A percentile compares a stretch with the other conserved stretches of the same genome.
phyloP scores from a whole-genome alignment of 1,140 invertebrate species.

The Holotrichia oblita region DNA sequence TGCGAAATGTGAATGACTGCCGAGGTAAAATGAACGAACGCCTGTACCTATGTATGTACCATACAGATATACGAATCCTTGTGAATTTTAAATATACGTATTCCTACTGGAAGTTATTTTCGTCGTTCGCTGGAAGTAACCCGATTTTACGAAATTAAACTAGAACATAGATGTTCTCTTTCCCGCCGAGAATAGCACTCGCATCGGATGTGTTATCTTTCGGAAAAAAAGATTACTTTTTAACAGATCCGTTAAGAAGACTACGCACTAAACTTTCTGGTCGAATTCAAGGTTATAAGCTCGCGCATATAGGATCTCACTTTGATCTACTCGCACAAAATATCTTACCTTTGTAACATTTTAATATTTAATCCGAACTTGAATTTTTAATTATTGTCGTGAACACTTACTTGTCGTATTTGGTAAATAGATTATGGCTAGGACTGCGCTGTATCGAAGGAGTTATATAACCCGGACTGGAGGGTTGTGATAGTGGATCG shows the following conservation, averaged over 20 bases:
- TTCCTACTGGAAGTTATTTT: slow-evolving; percentile 4
- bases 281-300: too few relatives aligned
- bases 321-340: too few relatives aligned
- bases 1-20: too few relatives aligned
- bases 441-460: slow-evolving; percentile 55
- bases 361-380: too few relatives aligned
- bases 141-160: slow-evolving; percentile 31
- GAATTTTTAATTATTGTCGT: too few relatives aligned
- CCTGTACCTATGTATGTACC: too few relatives aligned
- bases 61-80: too few relatives aligned
- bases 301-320: too few relatives aligned
- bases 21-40: too few relatives aligned
- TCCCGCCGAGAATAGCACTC: background rate
- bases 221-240: background rate
- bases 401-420: slow-evolving; percentile 56
- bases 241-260: background rate
- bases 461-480: slow-evolving; percentile 46
- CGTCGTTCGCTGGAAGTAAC: slow-evolving; percentile 16
- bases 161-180: background rate
- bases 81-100: background rate
- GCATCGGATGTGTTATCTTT: background rate
- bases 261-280: background rate
- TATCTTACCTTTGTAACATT: too few relatives aligned
- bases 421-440: slow-evolving; percentile 57
- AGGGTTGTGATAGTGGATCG: slow-evolving; percentile 45